Conservation (phyloP, 1,140 invertebrate species). For the Hylyphantes graminicola region DNA sequence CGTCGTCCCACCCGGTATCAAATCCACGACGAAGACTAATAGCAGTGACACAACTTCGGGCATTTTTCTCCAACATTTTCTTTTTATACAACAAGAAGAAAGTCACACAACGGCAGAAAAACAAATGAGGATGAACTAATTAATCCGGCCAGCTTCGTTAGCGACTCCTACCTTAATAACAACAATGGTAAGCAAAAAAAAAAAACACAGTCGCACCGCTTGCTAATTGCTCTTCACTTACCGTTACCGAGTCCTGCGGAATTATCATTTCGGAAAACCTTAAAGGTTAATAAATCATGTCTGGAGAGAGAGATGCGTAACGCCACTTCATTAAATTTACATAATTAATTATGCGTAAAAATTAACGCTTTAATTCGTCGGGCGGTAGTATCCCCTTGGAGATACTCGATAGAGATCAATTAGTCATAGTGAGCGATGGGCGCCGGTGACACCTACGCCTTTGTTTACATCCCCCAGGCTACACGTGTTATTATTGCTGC, state of each 20-base stretch:
- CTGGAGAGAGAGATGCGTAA: slow-evolving; percentile 12
- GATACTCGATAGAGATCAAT: slow-evolving; percentile 57
- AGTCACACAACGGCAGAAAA: slow-evolving; percentile 22
- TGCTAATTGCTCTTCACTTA: slow-evolving; percentile 51
- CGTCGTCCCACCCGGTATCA: slow-evolving; percentile 19
- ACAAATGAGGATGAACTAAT: slow-evolving; percentile 46
- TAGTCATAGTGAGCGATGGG: slow-evolving; percentile 56
- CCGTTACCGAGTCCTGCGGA: slow-evolving; percentile 36
- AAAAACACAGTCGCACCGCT: slow-evolving; percentile 23
- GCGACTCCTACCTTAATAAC: slow-evolving; percentile 3
- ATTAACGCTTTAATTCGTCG: slow-evolving; percentile 58
- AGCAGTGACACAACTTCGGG: slow-evolving; percentile 15
- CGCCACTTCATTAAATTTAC: slow-evolving; percentile 59
- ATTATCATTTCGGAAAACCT: slow-evolving; percentile 57
- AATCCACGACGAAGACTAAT: slow-evolving; percentile 18
- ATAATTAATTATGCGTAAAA: slow-evolving; percentile 60
- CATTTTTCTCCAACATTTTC: slow-evolving; percentile 29
- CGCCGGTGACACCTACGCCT: slow-evolving; percentile 45
- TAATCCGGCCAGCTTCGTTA: slow-evolving; percentile 46
- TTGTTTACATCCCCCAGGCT: slow-evolving; percentile 51
- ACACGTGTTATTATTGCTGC: slow-evolving; percentile 31
- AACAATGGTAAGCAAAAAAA: not conserved
- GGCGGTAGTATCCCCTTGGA: slow-evolving; percentile 20
- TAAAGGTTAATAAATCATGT: slow-evolving; percentile 58
- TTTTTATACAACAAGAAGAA: slow-evolving; percentile 7